These are phyloP conservation scores for Notodonta ziczac DNA, from an alignment of 2,888 invertebrate species.

Conservation along the genomic window DNA sequence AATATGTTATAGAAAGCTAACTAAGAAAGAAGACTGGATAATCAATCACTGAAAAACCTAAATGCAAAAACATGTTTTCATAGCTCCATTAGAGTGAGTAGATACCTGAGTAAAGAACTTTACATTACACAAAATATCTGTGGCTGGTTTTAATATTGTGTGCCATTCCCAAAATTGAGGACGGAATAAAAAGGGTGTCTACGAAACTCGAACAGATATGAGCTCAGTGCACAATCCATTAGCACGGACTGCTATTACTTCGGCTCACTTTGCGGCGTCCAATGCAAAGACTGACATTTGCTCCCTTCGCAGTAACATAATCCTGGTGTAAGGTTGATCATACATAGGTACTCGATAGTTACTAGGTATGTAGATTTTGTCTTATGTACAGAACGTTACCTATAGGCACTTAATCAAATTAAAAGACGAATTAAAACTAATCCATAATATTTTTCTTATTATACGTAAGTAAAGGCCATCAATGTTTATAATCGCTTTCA, in stretches of 20 bases:
- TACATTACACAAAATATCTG: not conserved
- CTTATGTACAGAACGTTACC: no score
- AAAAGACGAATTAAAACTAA: not conserved
- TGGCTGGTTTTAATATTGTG: not conserved
- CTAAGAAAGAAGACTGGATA: no score
- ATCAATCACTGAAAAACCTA: no score
- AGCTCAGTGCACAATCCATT: slow-evolving; percentile 1
- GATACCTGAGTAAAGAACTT: no score
- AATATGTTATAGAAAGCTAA: not conserved
- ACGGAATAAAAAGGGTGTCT: not conserved
- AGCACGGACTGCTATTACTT: not conserved
- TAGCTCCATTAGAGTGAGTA: no score
- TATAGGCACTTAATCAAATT: not conserved
- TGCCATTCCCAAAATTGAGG: not conserved
- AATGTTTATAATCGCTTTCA: slow-evolving; percentile 3
- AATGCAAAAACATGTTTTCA: no score
- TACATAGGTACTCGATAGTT: no score
- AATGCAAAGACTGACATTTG: slow-evolving; percentile 1
- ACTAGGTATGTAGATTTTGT: no score
- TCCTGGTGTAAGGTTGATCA: not conserved
- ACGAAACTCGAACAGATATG: not conserved
- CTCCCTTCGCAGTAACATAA: not conserved
- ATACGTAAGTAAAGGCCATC: not conserved
- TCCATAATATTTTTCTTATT: not conserved
- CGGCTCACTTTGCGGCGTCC: slow-evolving; percentile 1